phyloP scores from a whole-genome alignment of 64 coral and sea anemone genomes.

The Dendrophyllia cribrosa region DNA sequence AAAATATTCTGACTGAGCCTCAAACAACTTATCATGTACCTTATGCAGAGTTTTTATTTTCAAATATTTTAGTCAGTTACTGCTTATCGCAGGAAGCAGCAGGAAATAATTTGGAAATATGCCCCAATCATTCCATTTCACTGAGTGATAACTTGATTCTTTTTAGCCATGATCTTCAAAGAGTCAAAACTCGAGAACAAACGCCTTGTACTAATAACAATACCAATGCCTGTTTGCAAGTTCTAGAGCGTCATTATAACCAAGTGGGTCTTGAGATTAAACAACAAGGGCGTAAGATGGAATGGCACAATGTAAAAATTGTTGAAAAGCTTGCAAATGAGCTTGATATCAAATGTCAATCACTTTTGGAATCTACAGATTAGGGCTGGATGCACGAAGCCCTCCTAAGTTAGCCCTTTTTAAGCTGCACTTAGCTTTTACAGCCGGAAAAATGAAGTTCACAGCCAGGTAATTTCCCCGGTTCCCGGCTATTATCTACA shows the following conservation, averaged over 20 bases:
- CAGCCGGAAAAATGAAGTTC: too few species aligned
- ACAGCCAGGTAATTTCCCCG: too few species aligned
- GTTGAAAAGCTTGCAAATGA: too few species aligned
- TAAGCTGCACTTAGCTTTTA: too few species aligned
- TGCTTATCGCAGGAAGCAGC: conserved; percentile 43
- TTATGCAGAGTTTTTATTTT: not conserved
- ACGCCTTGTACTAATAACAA: conserved; percentile 31
- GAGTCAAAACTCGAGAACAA: not conserved
- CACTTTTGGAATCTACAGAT: too few species aligned
- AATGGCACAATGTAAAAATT: conserved; percentile 46
- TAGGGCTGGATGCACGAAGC: too few species aligned
- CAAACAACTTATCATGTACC: conserved; percentile 65
- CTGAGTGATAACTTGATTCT: conserved; percentile 29
- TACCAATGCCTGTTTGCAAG: conserved; percentile 16
- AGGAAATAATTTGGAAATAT: conserved; percentile 9
- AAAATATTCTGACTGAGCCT: conserved; percentile 25
- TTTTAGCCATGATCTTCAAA: conserved; percentile 52
- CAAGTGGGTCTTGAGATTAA: conserved; percentile 32
- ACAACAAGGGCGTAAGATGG: conserved; percentile 9
- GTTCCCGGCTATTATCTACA: too few species aligned
- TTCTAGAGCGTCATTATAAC: conserved; percentile 41
- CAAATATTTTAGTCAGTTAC: conserved; percentile 20
- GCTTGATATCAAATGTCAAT: not conserved
- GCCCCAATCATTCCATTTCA: conserved; percentile 4
- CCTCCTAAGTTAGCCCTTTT: too few species aligned